These are phyloP conservation scores for Chymomyza amoena DNA, from an alignment of 2,888 invertebrate genomes.

Conservation along the genomic window DNA sequence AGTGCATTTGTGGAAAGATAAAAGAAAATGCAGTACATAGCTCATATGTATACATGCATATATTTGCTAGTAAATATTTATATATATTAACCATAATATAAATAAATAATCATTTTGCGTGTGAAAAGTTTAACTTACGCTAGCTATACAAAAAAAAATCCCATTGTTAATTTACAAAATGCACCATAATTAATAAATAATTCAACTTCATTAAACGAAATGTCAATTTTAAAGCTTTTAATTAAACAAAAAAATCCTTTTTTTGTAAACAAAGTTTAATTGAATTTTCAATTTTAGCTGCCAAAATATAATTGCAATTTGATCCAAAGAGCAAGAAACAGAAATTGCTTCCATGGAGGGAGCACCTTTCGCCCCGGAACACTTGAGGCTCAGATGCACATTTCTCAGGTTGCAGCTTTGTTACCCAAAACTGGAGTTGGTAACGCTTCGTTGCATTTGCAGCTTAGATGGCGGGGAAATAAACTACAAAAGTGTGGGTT, in stretches of 20 bases:
- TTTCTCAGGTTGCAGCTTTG: too few relatives aligned
- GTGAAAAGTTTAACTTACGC: slow-evolving; percentile 22
- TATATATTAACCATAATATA: slow-evolving; percentile 4
- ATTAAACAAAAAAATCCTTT: neutral
- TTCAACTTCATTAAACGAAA: neutral
- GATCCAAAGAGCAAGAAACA: too few relatives aligned
- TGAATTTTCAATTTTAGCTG: neutral
- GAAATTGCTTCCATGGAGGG: too few relatives aligned
- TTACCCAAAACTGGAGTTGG: too few relatives aligned
- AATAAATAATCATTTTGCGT: slow-evolving; percentile 32
- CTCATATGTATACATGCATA: neutral
- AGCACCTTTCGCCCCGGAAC: too few relatives aligned
- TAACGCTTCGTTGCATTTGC: too few relatives aligned
- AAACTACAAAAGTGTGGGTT: too few relatives aligned
- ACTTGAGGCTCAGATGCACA: too few relatives aligned
- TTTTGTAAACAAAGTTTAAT: neutral
- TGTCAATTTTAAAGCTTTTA: neutral
- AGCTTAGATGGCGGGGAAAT: too few relatives aligned
- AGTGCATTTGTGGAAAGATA: neutral
- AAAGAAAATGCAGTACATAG: neutral
- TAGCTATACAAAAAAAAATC: neutral
- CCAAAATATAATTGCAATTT: neutral
- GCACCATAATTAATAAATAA: neutral
- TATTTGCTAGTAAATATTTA: too few relatives aligned
- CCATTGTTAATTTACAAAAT: neutral